Evolutionary conservation across 2,888 invertebrate genomes (phyloP).

Genomic region (Flexamia atlantica): DNA sequence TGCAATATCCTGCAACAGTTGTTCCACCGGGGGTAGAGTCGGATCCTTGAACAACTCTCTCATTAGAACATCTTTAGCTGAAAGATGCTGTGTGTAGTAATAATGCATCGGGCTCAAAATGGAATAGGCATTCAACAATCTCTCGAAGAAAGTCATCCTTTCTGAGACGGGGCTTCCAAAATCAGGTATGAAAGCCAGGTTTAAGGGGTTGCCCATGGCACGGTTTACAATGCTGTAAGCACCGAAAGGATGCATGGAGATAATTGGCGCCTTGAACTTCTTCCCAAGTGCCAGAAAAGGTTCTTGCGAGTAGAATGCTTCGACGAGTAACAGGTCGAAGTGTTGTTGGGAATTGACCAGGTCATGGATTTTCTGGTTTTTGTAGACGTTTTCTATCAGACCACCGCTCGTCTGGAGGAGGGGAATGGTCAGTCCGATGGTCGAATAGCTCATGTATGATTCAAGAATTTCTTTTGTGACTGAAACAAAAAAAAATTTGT

Average conservation of each 20-base stretch:
- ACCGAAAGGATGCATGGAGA: constrained; percentile 63
- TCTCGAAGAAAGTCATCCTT: constrained; percentile 63
- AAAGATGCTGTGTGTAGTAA: constrained; percentile 61
- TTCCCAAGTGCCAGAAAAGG: constrained; percentile 64
- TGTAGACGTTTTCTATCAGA: neutral
- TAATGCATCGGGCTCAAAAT: constrained; percentile 55
- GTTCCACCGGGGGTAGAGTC: constrained; percentile 58
- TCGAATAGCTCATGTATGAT: neutral
- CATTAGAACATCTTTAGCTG: constrained; percentile 62
- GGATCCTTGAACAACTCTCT: constrained; percentile 61
- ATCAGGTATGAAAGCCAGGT: constrained; percentile 63
- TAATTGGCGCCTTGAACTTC: constrained; percentile 66
- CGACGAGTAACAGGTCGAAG: constrained; percentile 67
- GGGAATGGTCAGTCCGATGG: neutral
- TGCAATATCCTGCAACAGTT: constrained; percentile 56
- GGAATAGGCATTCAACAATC: constrained; percentile 59
- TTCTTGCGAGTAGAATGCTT: constrained; percentile 66
- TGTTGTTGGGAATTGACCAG: constrained; percentile 60
- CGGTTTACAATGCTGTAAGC: constrained; percentile 58
- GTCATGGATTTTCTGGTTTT: neutral
- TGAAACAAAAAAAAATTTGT: neutral
- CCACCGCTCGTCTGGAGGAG: neutral
- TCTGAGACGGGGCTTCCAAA: constrained; percentile 55
- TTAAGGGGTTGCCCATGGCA: constrained; percentile 64
- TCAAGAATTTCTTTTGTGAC: neutral